Evolutionary conservation across 2,113 vertebrate genomes (phyloP), one percentile per base, ranked within the genome.

Genomic region (Microtus oregoni): DNA sequence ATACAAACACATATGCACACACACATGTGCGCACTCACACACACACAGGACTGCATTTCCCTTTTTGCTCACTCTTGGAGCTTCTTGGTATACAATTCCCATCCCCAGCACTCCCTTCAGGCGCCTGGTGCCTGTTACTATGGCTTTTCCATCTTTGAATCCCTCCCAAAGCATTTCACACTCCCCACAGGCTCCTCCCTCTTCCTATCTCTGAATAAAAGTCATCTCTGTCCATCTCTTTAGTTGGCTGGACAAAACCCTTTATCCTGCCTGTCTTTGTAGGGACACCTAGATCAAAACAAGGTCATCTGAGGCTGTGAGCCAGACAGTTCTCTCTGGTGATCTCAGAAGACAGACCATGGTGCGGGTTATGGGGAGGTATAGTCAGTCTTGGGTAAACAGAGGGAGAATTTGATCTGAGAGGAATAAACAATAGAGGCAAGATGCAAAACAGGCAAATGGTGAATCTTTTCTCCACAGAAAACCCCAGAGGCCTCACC

Each of bases 11-110:
- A 17, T 19, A 72, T 38, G 8, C 8, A 35, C 30, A 52, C 28
- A 20, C 14, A 19, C 15, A 52, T 8, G 30, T 15, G 19, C 4
- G 10, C 9, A 24, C 72, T 26, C 72, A 32, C 24, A 32, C 20
- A 14, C 0, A 17, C 24, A 5, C 1, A 0, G 0, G 0, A 4
- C n/a, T 24, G 35, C 12, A 3, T 77, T 32, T 28, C 55, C 47
- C 26, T n/a, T 50, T n/a, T 19, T 8, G 81, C 15, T 90, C 52
- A 68, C 61, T 50, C 75, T 7, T 3, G 2, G 55, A 30, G 28
- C 17, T 79, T 38, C 35, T 35, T 7, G 1, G 0, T 15, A 38
- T 8, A 4, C 4, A 3, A 28, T 32, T 38, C 19, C 41, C 50
- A 73, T 5, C 44, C 35, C 0, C 2, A 4, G 17, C 0, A 1